These are phyloP conservation scores for Dallia pectoralis DNA, from an alignment of 2,797 vertebrate genomes.

Conservation along the genomic window DNA sequence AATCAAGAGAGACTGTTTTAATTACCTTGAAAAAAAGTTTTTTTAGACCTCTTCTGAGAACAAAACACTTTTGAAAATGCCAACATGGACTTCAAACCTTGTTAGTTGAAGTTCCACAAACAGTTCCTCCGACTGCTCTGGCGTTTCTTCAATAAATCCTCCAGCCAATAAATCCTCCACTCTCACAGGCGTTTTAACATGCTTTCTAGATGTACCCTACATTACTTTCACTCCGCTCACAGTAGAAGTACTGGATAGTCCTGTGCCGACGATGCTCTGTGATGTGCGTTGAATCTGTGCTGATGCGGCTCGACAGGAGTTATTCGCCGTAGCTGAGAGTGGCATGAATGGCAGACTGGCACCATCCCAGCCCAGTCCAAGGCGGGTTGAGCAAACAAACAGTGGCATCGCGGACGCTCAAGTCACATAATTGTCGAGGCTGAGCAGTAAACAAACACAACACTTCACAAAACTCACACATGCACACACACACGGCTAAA, in stretches of 20 bases:
- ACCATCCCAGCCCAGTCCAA: not conserved
- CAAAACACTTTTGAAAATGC: conserved; percentile 10
- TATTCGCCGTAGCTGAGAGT: not conserved
- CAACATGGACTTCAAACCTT: conserved; percentile 15
- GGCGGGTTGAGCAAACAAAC: conserved; percentile 8
- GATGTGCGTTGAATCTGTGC: conserved; percentile 2
- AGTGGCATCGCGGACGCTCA: not conserved
- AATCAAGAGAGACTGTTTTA: not conserved
- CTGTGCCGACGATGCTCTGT: not conserved
- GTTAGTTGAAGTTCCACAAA: conserved; percentile 45
- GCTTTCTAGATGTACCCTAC: conserved; percentile 5
- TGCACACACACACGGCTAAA: not conserved
- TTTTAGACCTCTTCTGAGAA: conserved; percentile 16
- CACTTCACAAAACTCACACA: not conserved
- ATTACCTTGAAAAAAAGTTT: conserved; percentile 20
- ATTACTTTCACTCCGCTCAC: not conserved
- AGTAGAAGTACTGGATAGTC: not conserved
- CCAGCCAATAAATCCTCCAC: conserved; percentile 16
- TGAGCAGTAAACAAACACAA: not conserved
- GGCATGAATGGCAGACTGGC: not conserved
- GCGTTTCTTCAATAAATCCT: conserved; percentile 36
- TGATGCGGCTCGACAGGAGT: not conserved
- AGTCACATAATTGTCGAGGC: not conserved
- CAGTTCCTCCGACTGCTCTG: conserved; percentile 27
- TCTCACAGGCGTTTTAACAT: conserved; percentile 20